These are phyloP conservation scores for Neodiprion lecontei DNA, from an alignment of 1,140 invertebrate species.

Conservation along the genomic window DNA sequence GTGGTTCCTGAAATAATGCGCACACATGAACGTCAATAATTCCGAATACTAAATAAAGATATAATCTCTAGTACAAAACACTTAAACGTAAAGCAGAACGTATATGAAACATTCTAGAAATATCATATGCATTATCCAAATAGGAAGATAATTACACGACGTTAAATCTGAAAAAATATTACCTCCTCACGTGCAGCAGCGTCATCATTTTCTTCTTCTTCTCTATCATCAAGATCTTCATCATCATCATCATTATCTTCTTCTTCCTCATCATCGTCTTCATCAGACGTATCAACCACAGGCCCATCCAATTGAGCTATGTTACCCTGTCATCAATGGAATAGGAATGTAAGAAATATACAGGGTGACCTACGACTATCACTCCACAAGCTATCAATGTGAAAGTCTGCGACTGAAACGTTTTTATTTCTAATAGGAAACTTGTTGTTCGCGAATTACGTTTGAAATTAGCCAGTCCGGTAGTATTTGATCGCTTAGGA, in stretches of 20 bases:
- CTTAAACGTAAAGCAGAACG: too few relatives aligned
- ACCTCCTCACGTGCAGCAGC: slow-evolving; percentile 66
- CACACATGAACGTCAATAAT: slow-evolving; percentile 10
- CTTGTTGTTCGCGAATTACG: too few relatives aligned
- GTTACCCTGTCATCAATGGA: slow-evolving; percentile 43
- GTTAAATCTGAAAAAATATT: slow-evolving; percentile 13
- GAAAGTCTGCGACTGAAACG: too few relatives aligned
- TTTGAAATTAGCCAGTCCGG: too few relatives aligned
- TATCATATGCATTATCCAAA: background rate
- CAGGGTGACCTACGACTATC: too few relatives aligned
- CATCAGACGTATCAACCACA: slow-evolving; percentile 76
- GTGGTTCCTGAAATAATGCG: slow-evolving; percentile 76
- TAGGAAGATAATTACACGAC: background rate
- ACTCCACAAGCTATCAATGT: too few relatives aligned
- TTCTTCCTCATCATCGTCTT: slow-evolving; percentile 80
- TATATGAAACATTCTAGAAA: too few relatives aligned
- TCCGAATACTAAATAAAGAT: background rate
- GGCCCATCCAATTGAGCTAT: slow-evolving; percentile 74
- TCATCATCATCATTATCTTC: slow-evolving; percentile 80
- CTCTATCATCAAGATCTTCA: slow-evolving; percentile 72
- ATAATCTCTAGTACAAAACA: too few relatives aligned
- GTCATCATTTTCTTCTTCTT: slow-evolving; percentile 75
- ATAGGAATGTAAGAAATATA: too few relatives aligned
- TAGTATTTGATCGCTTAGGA: too few relatives aligned
- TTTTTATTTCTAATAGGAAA: too few relatives aligned